Conservation (phyloP, 2,888 invertebrate species). For the Agonopterix subpropinquella region DNA sequence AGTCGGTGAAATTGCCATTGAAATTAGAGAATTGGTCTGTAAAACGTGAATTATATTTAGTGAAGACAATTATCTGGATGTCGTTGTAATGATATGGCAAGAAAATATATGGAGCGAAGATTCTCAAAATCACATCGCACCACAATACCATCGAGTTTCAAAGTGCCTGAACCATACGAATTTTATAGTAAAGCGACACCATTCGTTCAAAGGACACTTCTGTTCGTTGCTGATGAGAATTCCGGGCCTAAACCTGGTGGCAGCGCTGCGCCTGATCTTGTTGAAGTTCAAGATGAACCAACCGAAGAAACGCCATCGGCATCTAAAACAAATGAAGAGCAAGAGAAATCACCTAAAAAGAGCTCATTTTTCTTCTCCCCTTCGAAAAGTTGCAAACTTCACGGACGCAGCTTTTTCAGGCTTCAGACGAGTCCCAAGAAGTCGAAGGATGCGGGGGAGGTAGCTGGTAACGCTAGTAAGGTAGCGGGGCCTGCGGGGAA, state of each 20-base stretch:
- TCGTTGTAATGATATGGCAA: slow-evolving; percentile 59
- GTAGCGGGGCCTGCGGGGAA: slow-evolving; percentile 31
- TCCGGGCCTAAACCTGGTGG: slow-evolving; percentile 54
- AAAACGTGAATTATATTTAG: not conserved
- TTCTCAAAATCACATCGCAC: slow-evolving; percentile 64
- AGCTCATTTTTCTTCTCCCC: slow-evolving; percentile 72
- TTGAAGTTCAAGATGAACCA: slow-evolving; percentile 33
- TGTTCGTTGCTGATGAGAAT: slow-evolving; percentile 66
- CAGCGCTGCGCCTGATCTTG: slow-evolving; percentile 26
- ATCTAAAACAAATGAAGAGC: slow-evolving; percentile 54
- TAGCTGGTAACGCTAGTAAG: slow-evolving; percentile 28
- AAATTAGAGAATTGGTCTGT: not conserved
- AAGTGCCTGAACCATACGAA: slow-evolving; percentile 64
- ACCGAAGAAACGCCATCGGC: slow-evolving; percentile 41
- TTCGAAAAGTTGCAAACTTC: slow-evolving; percentile 69
- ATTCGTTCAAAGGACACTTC: slow-evolving; percentile 64
- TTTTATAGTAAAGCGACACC: slow-evolving; percentile 72
- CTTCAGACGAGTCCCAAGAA: slow-evolving; percentile 71
- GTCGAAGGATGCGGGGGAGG: slow-evolving; percentile 50
- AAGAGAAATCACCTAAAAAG: slow-evolving; percentile 70
- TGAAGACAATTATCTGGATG: too few species aligned
- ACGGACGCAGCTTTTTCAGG: slow-evolving; percentile 69
- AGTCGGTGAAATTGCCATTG: not conserved
- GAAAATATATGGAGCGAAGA: slow-evolving; percentile 73
- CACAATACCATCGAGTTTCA: slow-evolving; percentile 65